Evolutionary conservation across 1,140 invertebrate species (phyloP).

Genomic region (Camponotus pennsylvanicus): DNA sequence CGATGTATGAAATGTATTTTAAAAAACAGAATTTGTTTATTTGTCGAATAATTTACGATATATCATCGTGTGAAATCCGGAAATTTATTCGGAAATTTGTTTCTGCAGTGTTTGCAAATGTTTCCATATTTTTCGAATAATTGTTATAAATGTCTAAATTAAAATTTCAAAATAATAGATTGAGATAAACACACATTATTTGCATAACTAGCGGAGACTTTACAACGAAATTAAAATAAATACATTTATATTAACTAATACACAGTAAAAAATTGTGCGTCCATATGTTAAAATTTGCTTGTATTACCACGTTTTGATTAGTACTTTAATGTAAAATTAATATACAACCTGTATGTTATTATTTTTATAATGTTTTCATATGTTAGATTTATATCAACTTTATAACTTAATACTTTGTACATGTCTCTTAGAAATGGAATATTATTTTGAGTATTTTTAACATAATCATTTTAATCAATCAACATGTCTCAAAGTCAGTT

Average conservation of each 20-base stretch:
- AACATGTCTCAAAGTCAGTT: no score
- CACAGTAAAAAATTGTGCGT: no score
- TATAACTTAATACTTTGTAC: no score
- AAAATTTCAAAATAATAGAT: neutral
- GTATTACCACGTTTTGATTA: no score
- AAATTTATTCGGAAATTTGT: neutral
- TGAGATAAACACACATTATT: neutral
- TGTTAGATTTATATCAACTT: no score
- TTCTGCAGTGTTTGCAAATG: neutral
- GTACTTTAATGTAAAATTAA: no score
- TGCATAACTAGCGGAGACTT: neutral
- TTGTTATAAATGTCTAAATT: neutral
- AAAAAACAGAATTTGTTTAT: neutral
- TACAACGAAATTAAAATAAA: constrained; percentile 10
- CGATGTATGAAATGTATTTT: neutral
- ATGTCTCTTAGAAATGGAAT: no score
- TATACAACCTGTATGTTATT: no score
- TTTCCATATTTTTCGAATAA: neutral
- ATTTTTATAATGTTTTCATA: no score
- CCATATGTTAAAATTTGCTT: no score
- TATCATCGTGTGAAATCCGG: neutral
- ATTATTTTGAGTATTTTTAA: no score
- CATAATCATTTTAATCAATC: no score
- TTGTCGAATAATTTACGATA: constrained; percentile 5
- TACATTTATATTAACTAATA: neutral